These are phyloP conservation scores for Congeria kusceri DNA, from an alignment of 2,888 invertebrate species.

Conservation along the genomic window DNA sequence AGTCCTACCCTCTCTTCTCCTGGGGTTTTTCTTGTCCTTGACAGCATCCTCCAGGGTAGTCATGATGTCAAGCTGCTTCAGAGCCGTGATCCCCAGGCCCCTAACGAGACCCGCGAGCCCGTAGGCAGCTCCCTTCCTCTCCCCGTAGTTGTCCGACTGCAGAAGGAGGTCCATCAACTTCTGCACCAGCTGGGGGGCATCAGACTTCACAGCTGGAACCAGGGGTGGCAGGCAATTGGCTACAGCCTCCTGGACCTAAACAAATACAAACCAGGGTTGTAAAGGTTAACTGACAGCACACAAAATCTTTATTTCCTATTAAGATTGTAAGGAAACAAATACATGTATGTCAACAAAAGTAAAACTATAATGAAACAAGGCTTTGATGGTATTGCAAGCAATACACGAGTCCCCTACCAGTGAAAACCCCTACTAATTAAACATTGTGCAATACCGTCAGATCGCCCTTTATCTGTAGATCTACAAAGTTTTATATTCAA, in stretches of 20 bases:
- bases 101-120: conserved; percentile 98
- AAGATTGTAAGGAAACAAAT: too few species aligned
- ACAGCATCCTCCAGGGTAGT: conserved; percentile 96
- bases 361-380: neutral
- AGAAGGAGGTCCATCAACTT: conserved; percentile 88
- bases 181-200: conserved; percentile 94
- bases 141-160: conserved; percentile 84
- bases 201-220: conserved; percentile 96
- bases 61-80: conserved; percentile 98
- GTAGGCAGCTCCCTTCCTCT: conserved; percentile 94
- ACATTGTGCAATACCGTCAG: too few species aligned
- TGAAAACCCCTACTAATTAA: too few species aligned
- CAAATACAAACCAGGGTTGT: conserved; percentile 15
- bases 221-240: conserved; percentile 97
- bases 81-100: conserved; percentile 97
- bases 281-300: too few species aligned
- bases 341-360: too few species aligned
- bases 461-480: too few species aligned
- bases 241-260: conserved; percentile 97
- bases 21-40: conserved; percentile 98
- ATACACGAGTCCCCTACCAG: too few species aligned
- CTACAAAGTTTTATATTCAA: too few species aligned
- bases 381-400: too few species aligned
- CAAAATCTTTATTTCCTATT: too few species aligned
- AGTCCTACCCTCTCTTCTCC: conserved; percentile 92